Conservation (phyloP, 1,140 invertebrate genomes). For the Hylyphantes graminicola region DNA sequence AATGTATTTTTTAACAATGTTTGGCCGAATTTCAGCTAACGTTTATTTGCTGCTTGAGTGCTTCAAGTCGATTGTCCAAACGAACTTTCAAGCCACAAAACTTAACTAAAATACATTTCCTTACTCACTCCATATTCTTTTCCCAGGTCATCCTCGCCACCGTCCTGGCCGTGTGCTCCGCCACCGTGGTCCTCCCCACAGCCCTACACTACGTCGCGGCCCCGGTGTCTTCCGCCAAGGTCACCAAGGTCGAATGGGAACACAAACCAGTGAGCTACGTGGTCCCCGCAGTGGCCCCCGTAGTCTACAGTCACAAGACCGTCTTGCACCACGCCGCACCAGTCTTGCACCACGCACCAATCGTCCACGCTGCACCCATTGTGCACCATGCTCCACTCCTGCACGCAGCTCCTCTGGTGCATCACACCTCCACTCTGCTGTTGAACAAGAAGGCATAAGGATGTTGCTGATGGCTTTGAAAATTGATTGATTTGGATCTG, state of each 20-base stretch:
- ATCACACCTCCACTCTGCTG: slow-evolving; percentile 18
- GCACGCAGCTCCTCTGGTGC: slow-evolving; percentile 6
- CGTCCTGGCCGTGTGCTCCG: slow-evolving; percentile 43
- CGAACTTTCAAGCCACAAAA: no score
- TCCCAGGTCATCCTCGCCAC: slow-evolving; percentile 32
- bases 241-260: slow-evolving; percentile 54
- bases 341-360: background rate
- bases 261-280: slow-evolving; percentile 52
- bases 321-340: slow-evolving; percentile 9
- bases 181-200: slow-evolving; percentile 12
- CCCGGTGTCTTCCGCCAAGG: slow-evolving; percentile 28
- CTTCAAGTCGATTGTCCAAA: no score
- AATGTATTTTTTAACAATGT: no score
- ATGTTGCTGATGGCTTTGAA: no score
- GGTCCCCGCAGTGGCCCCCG: slow-evolving; percentile 49
- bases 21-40: no score
- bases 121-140: background rate
- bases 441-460: slow-evolving; percentile 48
- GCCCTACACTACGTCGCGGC: slow-evolving; percentile 44
- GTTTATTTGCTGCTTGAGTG: no score
- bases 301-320: slow-evolving; percentile 49
- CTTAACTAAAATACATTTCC: background rate
- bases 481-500: no score
- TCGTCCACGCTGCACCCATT: background rate
- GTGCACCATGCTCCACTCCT: background rate